These are phyloP conservation scores for Anoplius nigerrimus DNA, from an alignment of 2,888 invertebrate genomes.

Conservation along the genomic window DNA sequence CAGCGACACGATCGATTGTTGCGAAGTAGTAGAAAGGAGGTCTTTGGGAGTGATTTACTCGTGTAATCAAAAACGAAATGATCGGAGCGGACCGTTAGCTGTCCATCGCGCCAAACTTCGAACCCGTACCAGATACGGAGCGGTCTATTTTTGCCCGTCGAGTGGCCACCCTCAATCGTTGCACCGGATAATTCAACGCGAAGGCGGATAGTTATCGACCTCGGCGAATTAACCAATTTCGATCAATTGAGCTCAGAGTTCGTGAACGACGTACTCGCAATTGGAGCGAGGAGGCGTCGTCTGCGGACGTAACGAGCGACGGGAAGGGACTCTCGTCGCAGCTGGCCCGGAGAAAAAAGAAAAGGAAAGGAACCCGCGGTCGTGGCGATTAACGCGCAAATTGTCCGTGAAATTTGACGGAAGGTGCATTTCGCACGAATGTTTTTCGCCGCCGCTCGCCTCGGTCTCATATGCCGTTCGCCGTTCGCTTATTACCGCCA, in stretches of 20 bases:
- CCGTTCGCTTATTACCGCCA: constrained; percentile 13
- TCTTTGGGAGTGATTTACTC: too few species aligned
- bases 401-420: constrained; percentile 37
- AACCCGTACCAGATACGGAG: not conserved
- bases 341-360: constrained; percentile 21
- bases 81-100: too few species aligned
- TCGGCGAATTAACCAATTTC: constrained; percentile 53
- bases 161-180: constrained; percentile 22
- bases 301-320: not conserved
- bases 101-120: too few species aligned
- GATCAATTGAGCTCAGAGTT: constrained; percentile 47
- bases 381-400: constrained; percentile 15
- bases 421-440: not conserved
- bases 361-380: not conserved
- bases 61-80: too few species aligned
- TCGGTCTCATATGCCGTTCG: too few species aligned
- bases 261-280: constrained; percentile 23
- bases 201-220: constrained; percentile 39
- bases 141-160: constrained; percentile 21
- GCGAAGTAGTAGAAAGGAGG: too few species aligned
- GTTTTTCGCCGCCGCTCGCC: not conserved
- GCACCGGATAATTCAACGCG: constrained; percentile 38
- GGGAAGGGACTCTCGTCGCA: constrained; percentile 12
- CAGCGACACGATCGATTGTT: too few species aligned
- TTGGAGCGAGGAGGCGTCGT: constrained; percentile 16